Conservation (phyloP, 2,113 vertebrate genomes). For the Leptosomus discolor region DNA sequence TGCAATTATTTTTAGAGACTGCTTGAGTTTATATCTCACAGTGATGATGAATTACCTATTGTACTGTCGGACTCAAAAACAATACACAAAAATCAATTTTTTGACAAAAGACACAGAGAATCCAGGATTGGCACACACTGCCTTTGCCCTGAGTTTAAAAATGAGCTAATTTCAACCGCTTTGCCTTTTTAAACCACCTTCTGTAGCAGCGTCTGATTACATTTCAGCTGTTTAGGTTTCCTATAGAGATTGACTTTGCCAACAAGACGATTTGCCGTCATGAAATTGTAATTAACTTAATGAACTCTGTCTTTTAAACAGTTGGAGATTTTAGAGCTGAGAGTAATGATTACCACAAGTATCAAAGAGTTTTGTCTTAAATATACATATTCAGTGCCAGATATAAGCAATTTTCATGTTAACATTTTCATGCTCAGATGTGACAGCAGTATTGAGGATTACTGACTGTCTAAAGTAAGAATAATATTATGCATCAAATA, state of each 20-base stretch:
- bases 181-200: background rate
- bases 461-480: background rate
- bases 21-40: slow-evolving; percentile 42
- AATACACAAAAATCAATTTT: slow-evolving; percentile 70
- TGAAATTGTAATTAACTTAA: slow-evolving; percentile 70
- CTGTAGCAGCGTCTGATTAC: slow-evolving; percentile 17
- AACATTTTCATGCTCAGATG: background rate
- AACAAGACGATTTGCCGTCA: slow-evolving; percentile 36
- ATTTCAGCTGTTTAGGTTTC: slow-evolving; percentile 30
- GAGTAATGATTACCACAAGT: slow-evolving; percentile 13
- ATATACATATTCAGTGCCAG: slow-evolving; percentile 5
- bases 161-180: background rate
- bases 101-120: slow-evolving; percentile 46
- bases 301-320: slow-evolving; percentile 60
- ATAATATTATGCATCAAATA: slow-evolving; percentile 5
- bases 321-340: slow-evolving; percentile 42
- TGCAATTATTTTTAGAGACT: slow-evolving; percentile 68
- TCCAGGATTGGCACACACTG: background rate
- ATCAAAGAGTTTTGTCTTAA: slow-evolving; percentile 49
- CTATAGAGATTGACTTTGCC: slow-evolving; percentile 22
- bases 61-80: slow-evolving; percentile 47
- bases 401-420: slow-evolving; percentile 36
- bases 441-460: background rate
- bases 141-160: background rate
- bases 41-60: slow-evolving; percentile 60